These are phyloP conservation scores for Archips xylosteana DNA, from an alignment of 2,888 invertebrate genomes.

Conservation along the genomic window DNA sequence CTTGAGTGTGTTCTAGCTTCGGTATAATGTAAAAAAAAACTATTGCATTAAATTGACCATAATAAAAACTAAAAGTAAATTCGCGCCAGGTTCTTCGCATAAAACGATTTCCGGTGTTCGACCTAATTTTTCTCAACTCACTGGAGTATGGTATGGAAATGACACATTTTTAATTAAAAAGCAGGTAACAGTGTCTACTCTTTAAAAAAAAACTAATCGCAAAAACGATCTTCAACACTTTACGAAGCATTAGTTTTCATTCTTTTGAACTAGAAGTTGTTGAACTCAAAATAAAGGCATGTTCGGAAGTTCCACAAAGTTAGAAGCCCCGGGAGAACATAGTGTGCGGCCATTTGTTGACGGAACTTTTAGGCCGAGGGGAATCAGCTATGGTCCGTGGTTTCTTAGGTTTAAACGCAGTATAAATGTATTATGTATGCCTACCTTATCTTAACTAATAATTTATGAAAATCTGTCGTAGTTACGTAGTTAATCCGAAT, in stretches of 20 bases:
- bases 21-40: neutral
- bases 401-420: neutral
- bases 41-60: neutral
- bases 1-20: too few relatives aligned
- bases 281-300: constrained; percentile 6
- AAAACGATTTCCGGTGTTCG: neutral
- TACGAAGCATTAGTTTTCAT: neutral
- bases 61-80: neutral
- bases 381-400: neutral
- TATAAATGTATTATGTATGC: neutral
- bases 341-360: constrained; percentile 14
- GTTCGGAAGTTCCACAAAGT: constrained; percentile 18
- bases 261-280: neutral
- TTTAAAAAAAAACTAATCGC: neutral
- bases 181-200: neutral
- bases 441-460: neutral
- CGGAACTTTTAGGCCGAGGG: constrained; percentile 18
- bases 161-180: neutral
- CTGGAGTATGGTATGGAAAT: neutral
- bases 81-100: neutral
- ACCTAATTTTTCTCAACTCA: neutral
- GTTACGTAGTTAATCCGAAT: neutral
- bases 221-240: neutral
- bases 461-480: neutral
- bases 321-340: constrained; percentile 12